A percentile compares a stretch with the other conserved stretches of the same genome.
Conservation (phyloP, 2,113 vertebrate genomes). For the Prunella himalayana region DNA sequence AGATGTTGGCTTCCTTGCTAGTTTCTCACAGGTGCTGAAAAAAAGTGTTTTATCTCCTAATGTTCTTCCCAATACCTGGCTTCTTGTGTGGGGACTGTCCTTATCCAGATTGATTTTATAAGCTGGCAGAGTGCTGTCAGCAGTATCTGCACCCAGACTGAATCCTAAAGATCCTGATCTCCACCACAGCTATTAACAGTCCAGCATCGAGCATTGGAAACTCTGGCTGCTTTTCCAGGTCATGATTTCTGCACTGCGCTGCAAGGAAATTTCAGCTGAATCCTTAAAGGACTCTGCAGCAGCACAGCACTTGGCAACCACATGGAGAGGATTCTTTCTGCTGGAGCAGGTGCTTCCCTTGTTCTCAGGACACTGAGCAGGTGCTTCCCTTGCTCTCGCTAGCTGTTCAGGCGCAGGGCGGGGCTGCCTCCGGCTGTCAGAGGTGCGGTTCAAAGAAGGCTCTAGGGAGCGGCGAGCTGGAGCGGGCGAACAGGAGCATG, state of each 20-base stretch:
- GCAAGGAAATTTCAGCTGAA: background rate
- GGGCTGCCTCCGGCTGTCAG: too few species aligned
- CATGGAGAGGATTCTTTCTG: background rate
- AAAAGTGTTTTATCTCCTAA: background rate
- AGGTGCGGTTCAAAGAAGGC: background rate
- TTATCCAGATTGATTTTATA: background rate
- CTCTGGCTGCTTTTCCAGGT: background rate
- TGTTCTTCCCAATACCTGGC: background rate
- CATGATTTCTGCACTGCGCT: background rate
- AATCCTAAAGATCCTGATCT: background rate
- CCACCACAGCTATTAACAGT: rapidly evolving
- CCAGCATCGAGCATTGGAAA: rapidly evolving
- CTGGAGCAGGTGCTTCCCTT: background rate
- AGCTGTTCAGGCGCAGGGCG: rapidly evolving
- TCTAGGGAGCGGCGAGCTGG: rapidly evolving
- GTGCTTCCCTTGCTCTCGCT: background rate
- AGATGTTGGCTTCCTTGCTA: background rate
- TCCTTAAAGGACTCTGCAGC: background rate
- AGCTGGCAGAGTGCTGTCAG: background rate
- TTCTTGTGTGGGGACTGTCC: background rate
- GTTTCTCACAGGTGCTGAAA: background rate
- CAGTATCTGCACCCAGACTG: background rate
- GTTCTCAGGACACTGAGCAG: background rate
- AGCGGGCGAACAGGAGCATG: too few species aligned
- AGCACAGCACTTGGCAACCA: background rate